A percentile compares a stretch with the other conserved stretches of the same genome.
These are phyloP conservation scores for Mya arenaria DNA, from an alignment of 1,140 invertebrate species.

Conservation along the genomic window DNA sequence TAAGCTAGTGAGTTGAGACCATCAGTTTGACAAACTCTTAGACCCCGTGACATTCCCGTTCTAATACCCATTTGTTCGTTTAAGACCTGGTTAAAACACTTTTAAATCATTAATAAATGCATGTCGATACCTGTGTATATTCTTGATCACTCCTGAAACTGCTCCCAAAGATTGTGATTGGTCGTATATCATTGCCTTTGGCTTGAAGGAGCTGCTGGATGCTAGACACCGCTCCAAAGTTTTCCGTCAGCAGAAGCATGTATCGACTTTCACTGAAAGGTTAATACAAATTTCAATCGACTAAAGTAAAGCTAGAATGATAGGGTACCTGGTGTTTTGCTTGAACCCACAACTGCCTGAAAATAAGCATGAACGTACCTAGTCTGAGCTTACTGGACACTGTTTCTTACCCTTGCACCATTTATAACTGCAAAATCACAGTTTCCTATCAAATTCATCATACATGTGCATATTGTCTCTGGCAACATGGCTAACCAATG, in stretches of 20 bases:
- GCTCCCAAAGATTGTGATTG: constrained; percentile 77
- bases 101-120: neutral
- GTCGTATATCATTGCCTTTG: constrained; percentile 55
- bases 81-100: no score
- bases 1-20: no score
- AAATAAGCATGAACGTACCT: neutral
- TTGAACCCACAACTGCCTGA: no score
- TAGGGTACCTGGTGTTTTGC: neutral
- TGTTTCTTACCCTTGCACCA: neutral
- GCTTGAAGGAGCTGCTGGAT: constrained; percentile 70
- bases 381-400: neutral
- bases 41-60: no score
- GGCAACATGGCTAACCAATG: no score
- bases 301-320: neutral
- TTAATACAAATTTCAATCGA: neutral
- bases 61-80: no score
- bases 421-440: neutral
- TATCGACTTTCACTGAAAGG: constrained; percentile 75
- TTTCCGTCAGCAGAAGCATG: constrained; percentile 76
- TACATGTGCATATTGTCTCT: no score
- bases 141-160: constrained; percentile 77
- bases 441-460: neutral
- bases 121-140: constrained; percentile 73
- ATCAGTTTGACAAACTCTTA: no score
- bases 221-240: constrained; percentile 74